A percentile compares a stretch with the other conserved stretches of the same genome.
phyloP scores from a whole-genome alignment of 2,888 invertebrate species.

The Drosophila longiperda region DNA sequence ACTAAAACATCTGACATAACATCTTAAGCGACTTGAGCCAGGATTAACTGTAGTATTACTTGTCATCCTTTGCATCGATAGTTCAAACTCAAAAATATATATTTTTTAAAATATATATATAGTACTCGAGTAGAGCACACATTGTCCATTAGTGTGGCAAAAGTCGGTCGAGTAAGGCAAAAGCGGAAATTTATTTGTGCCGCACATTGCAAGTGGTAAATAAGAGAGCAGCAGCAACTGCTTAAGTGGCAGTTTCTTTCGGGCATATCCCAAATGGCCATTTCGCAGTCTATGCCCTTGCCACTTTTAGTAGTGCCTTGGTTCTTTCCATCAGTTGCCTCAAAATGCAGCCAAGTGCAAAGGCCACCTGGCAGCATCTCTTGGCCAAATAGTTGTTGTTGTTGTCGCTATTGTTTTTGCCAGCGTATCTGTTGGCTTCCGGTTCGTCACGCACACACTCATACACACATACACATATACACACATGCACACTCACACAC shows the following conservation, averaged over 20 bases:
- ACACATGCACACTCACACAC: slow-evolving; percentile 9
- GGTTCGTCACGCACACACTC: slow-evolving; percentile 71
- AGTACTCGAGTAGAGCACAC: neutral
- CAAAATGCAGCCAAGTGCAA: slow-evolving; percentile 74
- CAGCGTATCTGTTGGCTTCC: slow-evolving; percentile 68
- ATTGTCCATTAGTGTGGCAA: neutral
- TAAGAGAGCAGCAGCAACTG: slow-evolving; percentile 49
- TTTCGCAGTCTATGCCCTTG: slow-evolving; percentile 25
- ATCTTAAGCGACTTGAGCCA: neutral
- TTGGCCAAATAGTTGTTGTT: slow-evolving; percentile 34
- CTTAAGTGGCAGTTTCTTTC: slow-evolving; percentile 68
- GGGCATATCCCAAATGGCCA: slow-evolving; percentile 29
- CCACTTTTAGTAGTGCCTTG: slow-evolving; percentile 8
- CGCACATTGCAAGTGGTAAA: slow-evolving; percentile 42
- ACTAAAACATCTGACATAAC: no score
- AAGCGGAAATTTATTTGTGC: slow-evolving; percentile 53
- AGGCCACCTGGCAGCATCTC: slow-evolving; percentile 67
- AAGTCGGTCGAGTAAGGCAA: slow-evolving; percentile 8
- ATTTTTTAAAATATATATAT: neutral
- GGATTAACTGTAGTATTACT: neutral
- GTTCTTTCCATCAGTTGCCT: slow-evolving; percentile 36
- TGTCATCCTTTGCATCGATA: neutral
- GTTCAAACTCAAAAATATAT: neutral
- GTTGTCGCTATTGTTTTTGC: slow-evolving; percentile 30
- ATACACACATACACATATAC: slow-evolving; percentile 21